Evolutionary conservation across 2,888 invertebrate genomes (phyloP).

Genomic region (Eristalinus sepulchralis): DNA sequence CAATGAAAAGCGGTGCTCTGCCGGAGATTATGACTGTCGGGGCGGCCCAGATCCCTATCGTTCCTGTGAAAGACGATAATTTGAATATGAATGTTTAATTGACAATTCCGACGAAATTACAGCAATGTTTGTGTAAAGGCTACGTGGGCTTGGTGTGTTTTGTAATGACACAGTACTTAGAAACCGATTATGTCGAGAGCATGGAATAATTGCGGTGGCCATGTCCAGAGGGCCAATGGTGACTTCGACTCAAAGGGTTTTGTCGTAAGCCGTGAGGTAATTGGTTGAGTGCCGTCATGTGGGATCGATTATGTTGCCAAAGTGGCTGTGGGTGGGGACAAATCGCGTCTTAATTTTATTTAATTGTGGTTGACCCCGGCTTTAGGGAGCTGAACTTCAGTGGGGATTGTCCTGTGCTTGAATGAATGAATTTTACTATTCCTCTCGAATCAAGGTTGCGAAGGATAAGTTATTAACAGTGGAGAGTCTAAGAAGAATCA

Average conservation of each 20-base stretch:
- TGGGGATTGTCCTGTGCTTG: too few species aligned
- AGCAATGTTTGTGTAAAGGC: conserved; percentile 25
- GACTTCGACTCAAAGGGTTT: background rate
- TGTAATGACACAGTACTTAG: conserved; percentile 23
- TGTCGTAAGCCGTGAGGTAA: background rate
- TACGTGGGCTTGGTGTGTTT: conserved; percentile 8
- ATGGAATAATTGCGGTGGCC: background rate
- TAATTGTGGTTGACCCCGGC: too few species aligned
- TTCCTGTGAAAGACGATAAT: conserved; percentile 3
- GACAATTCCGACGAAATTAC: conserved; percentile 31
- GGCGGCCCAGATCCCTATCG: background rate
- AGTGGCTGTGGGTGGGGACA: background rate
- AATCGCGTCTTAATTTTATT: background rate
- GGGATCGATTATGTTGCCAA: background rate
- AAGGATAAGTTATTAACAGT: too few species aligned
- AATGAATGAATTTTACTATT: too few species aligned
- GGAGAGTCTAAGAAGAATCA: too few species aligned
- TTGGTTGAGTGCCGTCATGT: background rate
- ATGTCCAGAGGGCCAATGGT: background rate
- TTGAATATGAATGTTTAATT: conserved; percentile 39
- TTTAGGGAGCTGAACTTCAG: too few species aligned
- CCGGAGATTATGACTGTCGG: background rate
- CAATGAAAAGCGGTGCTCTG: background rate
- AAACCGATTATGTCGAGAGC: conserved; percentile 15
- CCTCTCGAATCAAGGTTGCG: too few species aligned